phyloP scores from a whole-genome alignment of 92 coral and sea anemone genomes.

The Nematostella vectensis region DNA sequence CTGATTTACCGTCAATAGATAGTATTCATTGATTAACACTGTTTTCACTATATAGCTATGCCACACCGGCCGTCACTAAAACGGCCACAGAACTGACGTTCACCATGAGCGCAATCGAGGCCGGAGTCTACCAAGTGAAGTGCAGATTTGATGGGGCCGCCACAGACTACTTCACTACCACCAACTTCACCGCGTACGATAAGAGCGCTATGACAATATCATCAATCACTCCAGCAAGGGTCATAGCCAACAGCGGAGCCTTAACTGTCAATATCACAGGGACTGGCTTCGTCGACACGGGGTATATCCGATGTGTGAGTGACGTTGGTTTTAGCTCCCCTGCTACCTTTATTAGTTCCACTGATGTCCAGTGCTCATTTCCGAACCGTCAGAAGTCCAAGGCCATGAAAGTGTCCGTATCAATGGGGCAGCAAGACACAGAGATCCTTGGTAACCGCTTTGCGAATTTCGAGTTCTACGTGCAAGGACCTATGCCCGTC shows the following conservation, averaged over 20 bases:
- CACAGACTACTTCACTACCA: conserved; percentile 3
- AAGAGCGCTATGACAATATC: conserved; percentile 32
- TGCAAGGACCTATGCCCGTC: conserved; percentile 16
- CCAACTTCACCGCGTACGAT: conserved; percentile 50
- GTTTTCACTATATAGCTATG: too few species aligned
- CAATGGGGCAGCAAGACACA: conserved; percentile 39
- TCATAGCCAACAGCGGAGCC: conserved; percentile 5
- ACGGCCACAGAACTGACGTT: neutral
- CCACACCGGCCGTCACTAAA: too few species aligned
- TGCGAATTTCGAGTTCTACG: conserved; percentile 34
- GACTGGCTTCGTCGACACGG: conserved; percentile 59
- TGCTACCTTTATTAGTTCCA: conserved; percentile 32
- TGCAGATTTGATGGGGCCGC: conserved; percentile 41
- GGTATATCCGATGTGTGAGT: conserved; percentile 45
- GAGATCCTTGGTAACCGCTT: neutral
- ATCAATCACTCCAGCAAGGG: conserved; percentile 34
- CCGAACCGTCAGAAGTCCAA: conserved; percentile 24
- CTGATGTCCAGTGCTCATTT: conserved; percentile 37
- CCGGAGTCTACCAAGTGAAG: conserved; percentile 30
- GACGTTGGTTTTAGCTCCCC: conserved; percentile 11
- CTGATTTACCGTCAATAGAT: too few species aligned
- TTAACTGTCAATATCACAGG: conserved; percentile 43
- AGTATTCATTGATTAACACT: too few species aligned
- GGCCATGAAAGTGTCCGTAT: conserved; percentile 25
- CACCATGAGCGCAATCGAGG: neutral